These are phyloP conservation scores for Rana temporaria DNA, from an alignment of 2,113 vertebrate species.

Conservation along the genomic window DNA sequence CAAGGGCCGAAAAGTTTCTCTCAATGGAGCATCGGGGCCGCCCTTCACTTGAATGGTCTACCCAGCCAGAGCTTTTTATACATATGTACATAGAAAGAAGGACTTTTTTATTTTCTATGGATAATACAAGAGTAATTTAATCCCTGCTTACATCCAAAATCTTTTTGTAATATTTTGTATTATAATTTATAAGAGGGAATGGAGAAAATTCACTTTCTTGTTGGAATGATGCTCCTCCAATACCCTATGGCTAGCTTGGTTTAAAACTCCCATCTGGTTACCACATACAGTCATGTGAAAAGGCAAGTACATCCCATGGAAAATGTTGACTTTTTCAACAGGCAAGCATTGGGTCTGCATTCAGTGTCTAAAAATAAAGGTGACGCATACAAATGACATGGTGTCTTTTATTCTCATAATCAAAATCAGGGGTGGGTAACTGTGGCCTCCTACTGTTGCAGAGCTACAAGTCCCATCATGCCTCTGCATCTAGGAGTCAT, in stretches of 20 bases:
- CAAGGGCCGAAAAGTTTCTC: constrained; percentile 82
- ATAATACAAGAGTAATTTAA: constrained; percentile 75
- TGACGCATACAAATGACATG: no score
- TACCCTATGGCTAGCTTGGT: not conserved
- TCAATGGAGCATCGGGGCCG: constrained; percentile 76
- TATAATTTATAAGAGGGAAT: constrained; percentile 47
- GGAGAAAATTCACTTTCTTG: not conserved
- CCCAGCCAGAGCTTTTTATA: constrained; percentile 61
- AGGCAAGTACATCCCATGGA: no score
- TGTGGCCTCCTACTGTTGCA: no score
- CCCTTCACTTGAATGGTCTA: constrained; percentile 77
- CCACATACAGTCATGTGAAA: not conserved
- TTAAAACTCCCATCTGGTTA: not conserved
- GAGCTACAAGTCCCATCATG: no score
- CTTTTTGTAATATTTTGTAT: constrained; percentile 24
- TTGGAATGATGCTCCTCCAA: not conserved
- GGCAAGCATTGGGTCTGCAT: no score
- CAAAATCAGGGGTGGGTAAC: no score
- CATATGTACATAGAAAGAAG: constrained; percentile 74
- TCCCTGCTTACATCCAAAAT: not conserved
- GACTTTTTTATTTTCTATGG: constrained; percentile 80
- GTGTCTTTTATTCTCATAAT: no score
- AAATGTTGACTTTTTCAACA: no score
- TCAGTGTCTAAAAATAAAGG: no score
- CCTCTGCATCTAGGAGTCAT: no score